Evolutionary conservation across 1,140 invertebrate species (phyloP), one percentile per base, ranked within the genome.

Genomic region (Ceratina japonica): DNA sequence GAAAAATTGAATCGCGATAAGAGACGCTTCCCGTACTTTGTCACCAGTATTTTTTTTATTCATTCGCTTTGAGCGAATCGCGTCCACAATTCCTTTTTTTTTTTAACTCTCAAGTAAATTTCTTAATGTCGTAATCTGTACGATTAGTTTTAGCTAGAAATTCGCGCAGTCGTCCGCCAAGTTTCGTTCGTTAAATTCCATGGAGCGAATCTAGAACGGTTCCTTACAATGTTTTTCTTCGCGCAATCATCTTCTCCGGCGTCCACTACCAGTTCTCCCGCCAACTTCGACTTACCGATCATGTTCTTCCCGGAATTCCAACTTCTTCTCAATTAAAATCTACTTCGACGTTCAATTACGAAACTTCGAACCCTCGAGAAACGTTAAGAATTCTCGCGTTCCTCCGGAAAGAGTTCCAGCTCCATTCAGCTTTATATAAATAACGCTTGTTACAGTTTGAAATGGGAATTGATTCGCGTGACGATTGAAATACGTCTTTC

Each of bases 1-100:
- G 58, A 37, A 72, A 72, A 44, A 72, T 72, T 61, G 37, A 72
- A 61, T 59, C 70, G 31, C 12, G 56, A 72, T 72, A 61, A 72
- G 61, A 72, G 8, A 72, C 20, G 70, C 20, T 12, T 70, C 20
- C 37, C n/a, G 20, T 49, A 61, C 56, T 61, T 15, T 44, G 56
- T 22, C n/a, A 44, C 37, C 37, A 7, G 37, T 7, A 44, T 44
- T 20, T 20, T 20, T 20, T 22, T 16, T 2, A 15, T 18, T 16
- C 52, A 54, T 31, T 10, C 44, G 20, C 15, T 15, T 27, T 27
- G 2, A 20, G 54, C 10, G 20, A 12, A 69, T 69, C 51, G 27
- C 27, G 3, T 13, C 1, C 2, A 49, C 16, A n/a, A 69, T 52
- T 51, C n/a, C n/a, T 69, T 8, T 22, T 7, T 27, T 69, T 8